A percentile compares a stretch with the other conserved stretches of the same genome.
Evolutionary conservation across 2,888 invertebrate species (phyloP).

Genomic region (Morpho achilles): DNA sequence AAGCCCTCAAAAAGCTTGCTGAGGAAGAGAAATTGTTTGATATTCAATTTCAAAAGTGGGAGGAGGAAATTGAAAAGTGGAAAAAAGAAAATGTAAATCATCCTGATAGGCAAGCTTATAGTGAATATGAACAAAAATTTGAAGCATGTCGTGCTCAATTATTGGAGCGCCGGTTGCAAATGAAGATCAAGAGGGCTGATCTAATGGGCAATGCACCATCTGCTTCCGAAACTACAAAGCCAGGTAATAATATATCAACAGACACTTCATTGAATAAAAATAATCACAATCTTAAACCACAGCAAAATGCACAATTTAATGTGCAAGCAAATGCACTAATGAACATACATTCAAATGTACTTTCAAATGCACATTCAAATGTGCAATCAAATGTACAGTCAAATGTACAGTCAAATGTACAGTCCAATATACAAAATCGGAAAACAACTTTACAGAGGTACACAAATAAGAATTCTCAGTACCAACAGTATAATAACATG

Average conservation of each 20-base stretch:
- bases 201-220: constrained; percentile 41
- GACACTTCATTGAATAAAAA: constrained; percentile 36
- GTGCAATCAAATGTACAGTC: background rate
- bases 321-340: constrained; percentile 30
- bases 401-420: constrained; percentile 2
- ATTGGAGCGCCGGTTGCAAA: constrained; percentile 88
- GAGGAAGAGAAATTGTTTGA: constrained; percentile 74
- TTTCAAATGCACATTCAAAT: background rate
- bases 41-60: constrained; percentile 82
- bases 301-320: constrained; percentile 15
- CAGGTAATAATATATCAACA: constrained; percentile 39
- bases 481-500: constrained; percentile 36
- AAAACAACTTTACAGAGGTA: constrained; percentile 32
- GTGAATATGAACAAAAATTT: constrained; percentile 93
- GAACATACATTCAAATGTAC: no score
- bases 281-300: background rate
- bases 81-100: constrained; percentile 88
- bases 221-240: constrained; percentile 32
- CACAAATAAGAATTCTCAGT: constrained; percentile 34
- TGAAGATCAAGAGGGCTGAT: constrained; percentile 82
- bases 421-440: constrained; percentile 7
- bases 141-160: constrained; percentile 89
- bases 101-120: constrained; percentile 92
- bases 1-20: constrained; percentile 77
- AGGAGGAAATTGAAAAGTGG: constrained; percentile 74